Percentiles rank a stretch among this genome's conserved stretches.
phyloP scores from a whole-genome alignment of 2,888 invertebrate species.

The Crocallis elinguaria region DNA sequence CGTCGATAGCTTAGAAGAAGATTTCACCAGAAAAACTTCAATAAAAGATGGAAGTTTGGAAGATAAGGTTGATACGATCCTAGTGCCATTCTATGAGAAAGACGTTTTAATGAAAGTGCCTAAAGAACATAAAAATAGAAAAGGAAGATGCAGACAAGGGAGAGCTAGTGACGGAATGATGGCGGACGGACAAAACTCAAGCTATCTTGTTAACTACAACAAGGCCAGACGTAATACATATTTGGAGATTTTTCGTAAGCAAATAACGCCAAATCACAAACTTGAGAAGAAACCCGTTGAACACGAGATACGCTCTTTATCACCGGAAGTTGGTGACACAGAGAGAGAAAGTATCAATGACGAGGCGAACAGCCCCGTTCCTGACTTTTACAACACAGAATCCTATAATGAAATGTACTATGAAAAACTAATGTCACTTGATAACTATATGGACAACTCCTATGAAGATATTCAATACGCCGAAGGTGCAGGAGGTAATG shows the following conservation, averaged over 20 bases:
- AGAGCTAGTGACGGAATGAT: slow-evolving; percentile 45
- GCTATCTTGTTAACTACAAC: slow-evolving; percentile 68
- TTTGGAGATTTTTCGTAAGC: slow-evolving; percentile 73
- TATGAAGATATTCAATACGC: slow-evolving; percentile 53
- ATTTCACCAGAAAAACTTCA: slow-evolving; percentile 49
- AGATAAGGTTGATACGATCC: slow-evolving; percentile 71
- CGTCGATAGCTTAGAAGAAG: slow-evolving; percentile 69
- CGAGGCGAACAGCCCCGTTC: slow-evolving; percentile 45
- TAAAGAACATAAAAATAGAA: slow-evolving; percentile 55
- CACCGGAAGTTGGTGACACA: slow-evolving; percentile 76
- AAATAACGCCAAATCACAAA: slow-evolving; percentile 50
- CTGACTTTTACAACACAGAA: slow-evolving; percentile 72
- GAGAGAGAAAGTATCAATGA: slow-evolving; percentile 71
- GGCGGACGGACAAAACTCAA: slow-evolving; percentile 45
- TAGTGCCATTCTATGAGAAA: slow-evolving; percentile 79
- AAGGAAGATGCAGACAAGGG: slow-evolving; percentile 40
- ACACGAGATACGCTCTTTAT: slow-evolving; percentile 68
- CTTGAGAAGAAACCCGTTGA: slow-evolving; percentile 39
- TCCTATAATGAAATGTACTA: slow-evolving; percentile 77
- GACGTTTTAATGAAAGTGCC: slow-evolving; percentile 75
- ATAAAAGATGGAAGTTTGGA: slow-evolving; percentile 45
- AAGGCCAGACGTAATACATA: slow-evolving; percentile 58
- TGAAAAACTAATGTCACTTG: slow-evolving; percentile 62
- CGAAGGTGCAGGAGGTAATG: slow-evolving; percentile 38
- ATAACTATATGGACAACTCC: slow-evolving; percentile 58